Evolutionary conservation across 2,113 vertebrate genomes (phyloP).

Genomic region (Polyodon spathula): DNA sequence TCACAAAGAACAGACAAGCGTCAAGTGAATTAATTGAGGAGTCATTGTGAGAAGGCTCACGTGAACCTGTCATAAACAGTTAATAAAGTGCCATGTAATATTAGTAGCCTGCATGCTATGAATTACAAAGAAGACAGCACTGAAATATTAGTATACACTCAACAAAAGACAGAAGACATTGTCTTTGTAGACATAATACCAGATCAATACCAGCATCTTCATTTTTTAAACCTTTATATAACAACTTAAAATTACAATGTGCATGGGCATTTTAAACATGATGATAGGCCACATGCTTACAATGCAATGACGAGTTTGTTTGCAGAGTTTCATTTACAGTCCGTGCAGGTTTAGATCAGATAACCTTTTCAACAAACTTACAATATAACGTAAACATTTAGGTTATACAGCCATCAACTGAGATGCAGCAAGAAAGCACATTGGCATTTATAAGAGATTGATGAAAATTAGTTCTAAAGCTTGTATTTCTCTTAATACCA

Average conservation of each 20-base stretch:
- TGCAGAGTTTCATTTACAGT: constrained; percentile 28
- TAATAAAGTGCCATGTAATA: constrained; percentile 30
- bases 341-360: constrained; percentile 16
- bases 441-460: constrained; percentile 72
- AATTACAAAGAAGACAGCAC: constrained; percentile 18
- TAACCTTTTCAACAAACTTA: neutral
- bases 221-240: constrained; percentile 54
- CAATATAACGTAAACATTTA: constrained; percentile 47
- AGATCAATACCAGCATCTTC: constrained; percentile 35
- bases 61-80: constrained; percentile 46
- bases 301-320: constrained; percentile 17
- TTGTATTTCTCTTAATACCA: constrained; percentile 84
- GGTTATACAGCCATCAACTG: constrained; percentile 56
- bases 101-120: constrained; percentile 25
- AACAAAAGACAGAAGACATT: constrained; percentile 32
- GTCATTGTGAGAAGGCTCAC: constrained; percentile 37
- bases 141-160: constrained; percentile 24
- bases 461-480: constrained; percentile 84
- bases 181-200: constrained; percentile 29
- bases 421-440: constrained; percentile 51
- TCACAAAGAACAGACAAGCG: constrained; percentile 43
- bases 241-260: constrained; percentile 33
- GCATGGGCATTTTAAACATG: constrained; percentile 43
- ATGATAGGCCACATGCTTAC: constrained; percentile 33
- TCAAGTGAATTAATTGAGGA: constrained; percentile 50